Evolutionary conservation across 2,888 invertebrate genomes (phyloP).

Genomic region (Bimastos eiseni): DNA sequence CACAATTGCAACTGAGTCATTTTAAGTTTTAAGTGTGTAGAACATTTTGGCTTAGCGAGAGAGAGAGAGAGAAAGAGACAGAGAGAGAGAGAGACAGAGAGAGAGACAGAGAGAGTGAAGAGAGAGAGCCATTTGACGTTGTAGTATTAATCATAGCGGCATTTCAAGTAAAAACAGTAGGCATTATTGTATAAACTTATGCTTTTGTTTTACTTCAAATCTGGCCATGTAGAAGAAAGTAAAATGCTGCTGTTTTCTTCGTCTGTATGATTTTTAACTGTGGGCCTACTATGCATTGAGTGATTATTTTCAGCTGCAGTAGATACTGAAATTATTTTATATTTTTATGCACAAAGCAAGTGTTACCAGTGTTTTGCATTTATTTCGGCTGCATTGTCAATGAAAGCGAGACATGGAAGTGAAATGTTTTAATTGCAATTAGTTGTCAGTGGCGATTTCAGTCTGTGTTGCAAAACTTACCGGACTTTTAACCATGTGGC

Average conservation of each 20-base stretch:
- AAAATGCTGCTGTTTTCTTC: neutral
- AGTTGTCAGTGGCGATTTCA: neutral
- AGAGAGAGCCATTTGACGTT: neutral
- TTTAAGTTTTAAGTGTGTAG: neutral
- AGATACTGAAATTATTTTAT: neutral
- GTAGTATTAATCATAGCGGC: neutral
- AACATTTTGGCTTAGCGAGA: neutral
- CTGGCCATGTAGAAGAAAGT: neutral
- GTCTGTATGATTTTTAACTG: neutral
- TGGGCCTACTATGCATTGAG: neutral
- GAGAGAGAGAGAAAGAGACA: too few relatives aligned
- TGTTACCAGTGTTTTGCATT: neutral
- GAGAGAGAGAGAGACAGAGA: too few relatives aligned
- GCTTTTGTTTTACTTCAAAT: neutral
- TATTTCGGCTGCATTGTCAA: neutral
- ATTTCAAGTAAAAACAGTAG: neutral
- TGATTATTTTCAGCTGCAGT: neutral
- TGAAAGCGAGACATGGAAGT: neutral
- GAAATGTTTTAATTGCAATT: neutral
- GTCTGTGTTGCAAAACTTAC: neutral
- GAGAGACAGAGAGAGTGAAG: too few relatives aligned
- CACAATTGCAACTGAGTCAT: neutral
- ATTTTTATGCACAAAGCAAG: neutral
- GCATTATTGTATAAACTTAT: neutral
- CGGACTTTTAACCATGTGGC: neutral